Evolutionary conservation across 2,888 invertebrate genomes (phyloP), one percentile per base, ranked within the genome.

Genomic region (Augiades crinisus): DNA sequence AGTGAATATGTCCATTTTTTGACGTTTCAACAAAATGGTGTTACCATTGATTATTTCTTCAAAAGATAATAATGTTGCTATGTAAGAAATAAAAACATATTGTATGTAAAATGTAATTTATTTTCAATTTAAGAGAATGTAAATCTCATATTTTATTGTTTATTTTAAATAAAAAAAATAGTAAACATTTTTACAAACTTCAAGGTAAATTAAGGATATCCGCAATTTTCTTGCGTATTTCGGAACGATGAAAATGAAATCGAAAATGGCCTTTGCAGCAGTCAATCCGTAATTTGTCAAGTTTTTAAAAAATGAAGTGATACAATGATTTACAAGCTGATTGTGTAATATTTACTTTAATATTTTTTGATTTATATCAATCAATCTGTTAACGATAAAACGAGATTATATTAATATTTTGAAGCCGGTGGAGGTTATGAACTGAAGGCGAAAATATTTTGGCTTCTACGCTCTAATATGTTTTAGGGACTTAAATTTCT

Each of bases 341-440:
- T 85, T 86, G 80, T 79, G 76, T 81, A 78, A 76, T 78, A 75
- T 61, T 61, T 62, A 57, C 53, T 57, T 67, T 49, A 57, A 66
- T 66, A 67, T 65, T 67, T 64, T 69, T 61, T 60, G 65, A 55
- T 70, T 61, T 65, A 70, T 47, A 65, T 61, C 59, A 53, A 68
- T 65, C 64, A 54, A 56, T 70, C 68, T 54, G 49, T n/a, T n/a
- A n/a, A n/a, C n/a, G 47, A 52, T 61, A 47, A 67, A 64, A 66
- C 60, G 67, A 70, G 65, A 72, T 71, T 74, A 55, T 50, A 59
- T 63, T 68, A 66, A 66, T 58, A 59, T 60, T 40, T 63, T 57
- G 47, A 55, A 45, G 69, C 81, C 84, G 84, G 81, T 75, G 64
- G 75, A 83, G 85, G 85, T 86, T 87, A 88, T 82, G 79, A 79